Base-by-base conservation (phyloP, 2,888 invertebrate species). In the Coleophora deauratella region DNA sequence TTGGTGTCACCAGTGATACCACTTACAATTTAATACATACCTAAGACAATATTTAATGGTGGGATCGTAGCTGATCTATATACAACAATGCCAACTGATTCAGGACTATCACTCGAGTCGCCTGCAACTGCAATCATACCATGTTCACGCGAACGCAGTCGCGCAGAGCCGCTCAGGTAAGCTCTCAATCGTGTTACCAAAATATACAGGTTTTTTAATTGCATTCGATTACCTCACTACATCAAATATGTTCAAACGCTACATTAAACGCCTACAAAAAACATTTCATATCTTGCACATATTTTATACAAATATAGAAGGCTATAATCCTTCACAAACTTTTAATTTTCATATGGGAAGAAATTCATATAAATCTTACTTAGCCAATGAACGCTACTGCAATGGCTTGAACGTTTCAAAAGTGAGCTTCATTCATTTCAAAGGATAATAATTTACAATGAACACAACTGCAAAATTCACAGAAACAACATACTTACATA, bases 41-140 rank as follows among this genome's bases (percentile, higher is more conserved):
- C 80, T 80, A n/a, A n/a, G n/a, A 84, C 70, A 80, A 72, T 81
- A 82, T 77, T 82, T 68, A 74, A 82, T 85, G 85, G 85, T 85
- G 85, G 85, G 85, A 82, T 84, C 76, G 73, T 77, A 84, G 72
- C 73, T 84, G 77, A 75, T 78, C 73, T 84, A 85, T 82, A 74
- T 82, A n/a, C n/a, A n/a, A n/a, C n/a, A n/a, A n/a, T n/a, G n/a
- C n/a, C 80, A 84, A 77, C 81, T n/a, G n/a, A n/a, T n/a, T n/a
- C n/a, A 82, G 76, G 77, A 80, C 81, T n/a, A 79, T 79, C 81
- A 78, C 74, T 78, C 80, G 73, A 80, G 77, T 79, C 77, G 62
- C 78, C 79, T 80, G 81, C 72, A 59, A 57, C 68, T 55, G 63
- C 65, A 66, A 66, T 56, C 55, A 65, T 55, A 40, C 46, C 67